Evolutionary conservation across 2,113 vertebrate species (phyloP).

Genomic region (Prionailurus viverrinus): DNA sequence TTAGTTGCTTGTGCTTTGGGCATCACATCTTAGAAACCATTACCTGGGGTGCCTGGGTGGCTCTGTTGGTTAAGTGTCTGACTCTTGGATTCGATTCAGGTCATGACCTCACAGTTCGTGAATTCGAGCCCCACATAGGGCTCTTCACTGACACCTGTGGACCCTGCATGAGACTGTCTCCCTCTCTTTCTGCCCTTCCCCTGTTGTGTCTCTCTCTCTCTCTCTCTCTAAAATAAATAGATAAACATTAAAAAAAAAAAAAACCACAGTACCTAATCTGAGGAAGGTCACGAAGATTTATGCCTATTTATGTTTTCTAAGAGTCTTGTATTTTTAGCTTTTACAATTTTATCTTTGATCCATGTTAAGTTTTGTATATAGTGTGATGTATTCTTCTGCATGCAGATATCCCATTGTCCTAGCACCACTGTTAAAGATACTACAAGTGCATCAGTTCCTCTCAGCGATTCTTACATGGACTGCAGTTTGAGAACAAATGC

Average conservation of each 20-base stretch:
- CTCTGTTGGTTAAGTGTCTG: no score
- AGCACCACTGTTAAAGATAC: background rate
- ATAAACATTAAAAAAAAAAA: no score
- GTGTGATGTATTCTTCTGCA: background rate
- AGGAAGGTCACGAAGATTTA: conserved; percentile 39
- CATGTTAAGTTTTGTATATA: background rate
- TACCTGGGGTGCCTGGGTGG: background rate
- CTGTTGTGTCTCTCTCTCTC: no score
- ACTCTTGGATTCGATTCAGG: no score
- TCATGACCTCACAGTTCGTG: no score
- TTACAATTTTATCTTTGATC: conserved; percentile 40
- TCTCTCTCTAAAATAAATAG: no score
- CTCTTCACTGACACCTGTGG: no score
- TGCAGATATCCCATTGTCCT: background rate
- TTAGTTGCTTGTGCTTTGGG: background rate
- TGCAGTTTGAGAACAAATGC: background rate
- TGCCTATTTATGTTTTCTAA: background rate
- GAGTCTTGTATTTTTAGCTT: conserved; percentile 51
- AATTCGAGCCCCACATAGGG: no score
- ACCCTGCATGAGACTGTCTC: no score
- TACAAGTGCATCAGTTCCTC: background rate
- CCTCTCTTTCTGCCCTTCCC: no score
- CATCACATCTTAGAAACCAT: background rate
- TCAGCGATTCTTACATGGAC: background rate
- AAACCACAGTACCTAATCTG: background rate